phyloP scores from a whole-genome alignment of 1,140 invertebrate species.

The Listronotus oregonensis region DNA sequence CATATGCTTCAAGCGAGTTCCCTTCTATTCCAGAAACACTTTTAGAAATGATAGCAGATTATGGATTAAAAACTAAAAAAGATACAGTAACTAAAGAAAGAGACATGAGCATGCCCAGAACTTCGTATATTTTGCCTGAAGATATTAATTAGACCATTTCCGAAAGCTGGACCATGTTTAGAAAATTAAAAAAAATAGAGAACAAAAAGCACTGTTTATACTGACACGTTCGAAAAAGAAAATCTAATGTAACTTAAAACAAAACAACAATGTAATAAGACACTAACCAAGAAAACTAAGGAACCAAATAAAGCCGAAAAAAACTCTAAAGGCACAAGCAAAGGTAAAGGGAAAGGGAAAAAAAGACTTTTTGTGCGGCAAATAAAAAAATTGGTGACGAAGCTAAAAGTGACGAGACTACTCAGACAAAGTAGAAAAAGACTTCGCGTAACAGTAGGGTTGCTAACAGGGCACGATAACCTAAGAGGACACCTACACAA shows the following conservation, averaged over 20 bases:
- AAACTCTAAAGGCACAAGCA: slow-evolving; percentile 3
- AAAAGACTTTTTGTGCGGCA: slow-evolving; percentile 7
- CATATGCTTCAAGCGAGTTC: too few species aligned
- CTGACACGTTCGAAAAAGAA: slow-evolving; percentile 15
- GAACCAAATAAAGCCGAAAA: background rate
- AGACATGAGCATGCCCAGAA: background rate
- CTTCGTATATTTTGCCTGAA: slow-evolving; percentile 8
- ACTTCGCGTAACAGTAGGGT: too few species aligned
- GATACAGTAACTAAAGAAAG: background rate
- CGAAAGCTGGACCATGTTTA: slow-evolving; percentile 8
- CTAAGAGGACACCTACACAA: too few species aligned
- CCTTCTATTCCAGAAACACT: too few species aligned
- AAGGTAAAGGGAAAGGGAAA: slow-evolving; percentile 10
- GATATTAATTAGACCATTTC: slow-evolving; percentile 10
- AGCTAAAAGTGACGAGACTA: too few species aligned
- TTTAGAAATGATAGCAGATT: too few species aligned
- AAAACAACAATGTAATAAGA: slow-evolving; percentile 6
- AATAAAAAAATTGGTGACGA: background rate
- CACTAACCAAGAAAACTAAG: slow-evolving; percentile 3
- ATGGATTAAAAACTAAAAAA: too few species aligned
- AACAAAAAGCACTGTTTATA: slow-evolving; percentile 10
- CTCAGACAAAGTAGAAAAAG: too few species aligned
- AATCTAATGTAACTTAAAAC: slow-evolving; percentile 12
- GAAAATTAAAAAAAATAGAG: slow-evolving; percentile 7
- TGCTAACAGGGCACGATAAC: too few species aligned